phyloP scores from a whole-genome alignment of 2,888 invertebrate genomes.

The Parochlus steinenii region DNA sequence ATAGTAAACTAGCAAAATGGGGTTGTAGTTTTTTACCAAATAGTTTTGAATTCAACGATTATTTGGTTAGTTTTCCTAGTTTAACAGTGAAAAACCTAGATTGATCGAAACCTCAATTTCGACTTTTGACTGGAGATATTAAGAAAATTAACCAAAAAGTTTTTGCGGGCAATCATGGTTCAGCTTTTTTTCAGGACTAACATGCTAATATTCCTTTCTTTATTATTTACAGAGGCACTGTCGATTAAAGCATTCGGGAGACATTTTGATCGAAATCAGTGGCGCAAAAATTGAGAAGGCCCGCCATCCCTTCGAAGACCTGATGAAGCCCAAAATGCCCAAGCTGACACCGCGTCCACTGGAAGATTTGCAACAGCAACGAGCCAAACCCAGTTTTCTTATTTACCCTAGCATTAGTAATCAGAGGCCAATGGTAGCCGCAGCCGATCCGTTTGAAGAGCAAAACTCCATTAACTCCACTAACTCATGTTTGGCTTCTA shows the following conservation, averaged over 20 bases:
- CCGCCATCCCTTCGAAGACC: neutral
- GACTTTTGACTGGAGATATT: no score
- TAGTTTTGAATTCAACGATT: no score
- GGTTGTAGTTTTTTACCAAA: no score
- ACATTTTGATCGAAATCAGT: slow-evolving; percentile 46
- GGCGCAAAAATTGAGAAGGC: slow-evolving; percentile 7
- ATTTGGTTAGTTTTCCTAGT: no score
- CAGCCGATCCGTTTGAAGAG: slow-evolving; percentile 2
- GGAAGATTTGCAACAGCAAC: slow-evolving; percentile 13
- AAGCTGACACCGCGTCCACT: slow-evolving; percentile 15
- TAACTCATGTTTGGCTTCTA: no score
- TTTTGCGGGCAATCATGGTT: no score
- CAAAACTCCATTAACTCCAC: neutral
- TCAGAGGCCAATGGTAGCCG: slow-evolving; percentile 15
- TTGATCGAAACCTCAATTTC: no score
- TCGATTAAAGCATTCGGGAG: slow-evolving; percentile 59
- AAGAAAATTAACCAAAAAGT: no score
- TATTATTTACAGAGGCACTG: slow-evolving; percentile 61
- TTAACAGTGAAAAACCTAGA: no score
- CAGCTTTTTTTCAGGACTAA: no score
- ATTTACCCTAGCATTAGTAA: slow-evolving; percentile 14
- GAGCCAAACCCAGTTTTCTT: slow-evolving; percentile 14
- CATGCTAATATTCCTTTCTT: no score
- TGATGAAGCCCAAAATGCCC: neutral
- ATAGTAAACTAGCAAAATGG: no score